phyloP scores from a whole-genome alignment of 2,113 vertebrate genomes.

The Phycodurus eques region DNA sequence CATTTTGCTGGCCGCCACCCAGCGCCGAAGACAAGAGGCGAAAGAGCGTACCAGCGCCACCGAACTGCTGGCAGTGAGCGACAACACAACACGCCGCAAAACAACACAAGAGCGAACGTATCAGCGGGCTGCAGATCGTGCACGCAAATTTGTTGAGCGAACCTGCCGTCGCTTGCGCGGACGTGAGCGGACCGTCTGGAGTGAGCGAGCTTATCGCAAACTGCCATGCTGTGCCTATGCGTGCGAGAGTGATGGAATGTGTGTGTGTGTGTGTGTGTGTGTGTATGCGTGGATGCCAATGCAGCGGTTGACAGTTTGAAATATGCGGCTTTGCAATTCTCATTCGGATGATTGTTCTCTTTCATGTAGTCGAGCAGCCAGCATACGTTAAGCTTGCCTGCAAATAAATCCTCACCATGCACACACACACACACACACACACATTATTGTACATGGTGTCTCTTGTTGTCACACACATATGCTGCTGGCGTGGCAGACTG shows the following conservation, averaged over 20 bases:
- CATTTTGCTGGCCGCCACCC: conserved; percentile 64
- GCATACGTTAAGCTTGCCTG: conserved; percentile 39
- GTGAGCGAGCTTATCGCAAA: conserved; percentile 43
- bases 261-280: conserved; percentile 2
- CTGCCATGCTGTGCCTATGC: conserved; percentile 12
- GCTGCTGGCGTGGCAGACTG: conserved; percentile 39
- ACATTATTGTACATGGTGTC: conserved; percentile 26
- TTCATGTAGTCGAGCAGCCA: conserved; percentile 35
- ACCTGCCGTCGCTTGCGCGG: conserved; percentile 28
- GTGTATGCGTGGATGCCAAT: conserved; percentile 14
- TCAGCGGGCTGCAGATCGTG: conserved; percentile 32
- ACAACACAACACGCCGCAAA: not conserved
- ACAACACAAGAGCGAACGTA: conserved; percentile 32
- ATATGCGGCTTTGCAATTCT: conserved; percentile 42
- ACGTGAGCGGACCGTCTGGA: conserved; percentile 24
- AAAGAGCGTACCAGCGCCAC: conserved; percentile 50
- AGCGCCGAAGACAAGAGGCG: conserved; percentile 47
- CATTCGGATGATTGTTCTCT: conserved; percentile 49
- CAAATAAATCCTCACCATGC: conserved; percentile 19
- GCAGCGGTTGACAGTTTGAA: conserved; percentile 39
- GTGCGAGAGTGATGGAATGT: not conserved
- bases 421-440: conserved; percentile 4
- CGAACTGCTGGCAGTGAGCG: conserved; percentile 35
- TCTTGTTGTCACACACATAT: conserved; percentile 17
- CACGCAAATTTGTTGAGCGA: conserved; percentile 42